Conservation (phyloP, 1,140 invertebrate species). For the Magallana ariakensis region DNA sequence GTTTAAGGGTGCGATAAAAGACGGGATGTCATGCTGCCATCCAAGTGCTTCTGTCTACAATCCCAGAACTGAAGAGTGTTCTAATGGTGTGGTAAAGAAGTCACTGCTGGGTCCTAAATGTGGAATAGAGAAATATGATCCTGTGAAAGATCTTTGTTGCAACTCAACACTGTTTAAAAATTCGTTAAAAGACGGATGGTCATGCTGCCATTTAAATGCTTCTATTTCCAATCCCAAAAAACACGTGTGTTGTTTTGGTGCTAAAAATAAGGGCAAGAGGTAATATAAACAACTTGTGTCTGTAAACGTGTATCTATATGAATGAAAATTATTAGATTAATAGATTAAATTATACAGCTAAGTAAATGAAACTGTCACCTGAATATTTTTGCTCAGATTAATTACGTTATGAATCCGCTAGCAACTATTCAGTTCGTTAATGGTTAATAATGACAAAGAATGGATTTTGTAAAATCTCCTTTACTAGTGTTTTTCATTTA, state of each 20-base stretch:
- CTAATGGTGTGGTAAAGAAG: background rate
- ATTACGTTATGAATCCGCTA: no score
- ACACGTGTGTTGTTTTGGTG: background rate
- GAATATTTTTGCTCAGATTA: no score
- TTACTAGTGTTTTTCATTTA: no score
- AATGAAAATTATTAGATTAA: no score
- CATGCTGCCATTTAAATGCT: background rate
- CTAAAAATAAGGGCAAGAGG: no score
- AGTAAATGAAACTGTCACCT: no score
- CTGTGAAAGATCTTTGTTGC: background rate
- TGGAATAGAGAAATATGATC: background rate
- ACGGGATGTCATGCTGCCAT: background rate
- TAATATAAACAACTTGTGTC: no score
- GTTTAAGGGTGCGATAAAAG: background rate
- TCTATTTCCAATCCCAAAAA: background rate
- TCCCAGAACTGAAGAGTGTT: background rate
- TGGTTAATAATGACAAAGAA: no score
- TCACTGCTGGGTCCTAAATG: background rate
- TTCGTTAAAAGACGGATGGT: background rate
- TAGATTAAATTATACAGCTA: no score
- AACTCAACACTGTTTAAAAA: background rate
- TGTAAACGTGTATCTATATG: no score
- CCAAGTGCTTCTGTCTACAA: background rate
- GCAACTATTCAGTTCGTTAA: no score
- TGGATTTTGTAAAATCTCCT: no score